Evolutionary conservation across 2,888 invertebrate genomes (phyloP).

Genomic region (Sesia bembeciformis): DNA sequence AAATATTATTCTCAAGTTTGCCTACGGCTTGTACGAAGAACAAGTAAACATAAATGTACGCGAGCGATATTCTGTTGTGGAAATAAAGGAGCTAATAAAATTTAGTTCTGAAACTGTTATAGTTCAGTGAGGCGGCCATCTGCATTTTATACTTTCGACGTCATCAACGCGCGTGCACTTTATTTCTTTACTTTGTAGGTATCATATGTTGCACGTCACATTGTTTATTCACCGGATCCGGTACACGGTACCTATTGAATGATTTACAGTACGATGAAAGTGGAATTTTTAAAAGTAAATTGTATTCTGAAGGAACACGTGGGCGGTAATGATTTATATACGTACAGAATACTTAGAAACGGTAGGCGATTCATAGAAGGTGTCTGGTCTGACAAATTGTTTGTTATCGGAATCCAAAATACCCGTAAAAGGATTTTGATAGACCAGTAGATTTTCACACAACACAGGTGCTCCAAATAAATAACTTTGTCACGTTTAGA

Average conservation of each 20-base stretch:
- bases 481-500: slow-evolving; percentile 4
- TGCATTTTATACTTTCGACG: slow-evolving; percentile 58
- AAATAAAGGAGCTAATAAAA: slow-evolving; percentile 50
- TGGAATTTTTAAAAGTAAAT: neutral
- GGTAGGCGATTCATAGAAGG: too few relatives aligned
- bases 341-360: too few relatives aligned
- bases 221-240: slow-evolving; percentile 32
- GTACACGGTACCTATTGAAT: neutral
- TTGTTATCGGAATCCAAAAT: too few relatives aligned
- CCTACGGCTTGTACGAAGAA: slow-evolving; percentile 9
- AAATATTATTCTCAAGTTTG: slow-evolving; percentile 10
- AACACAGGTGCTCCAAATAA: neutral
- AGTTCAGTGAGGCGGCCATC: slow-evolving; percentile 50
- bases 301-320: too few relatives aligned
- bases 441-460: neutral
- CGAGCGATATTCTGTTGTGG: slow-evolving; percentile 17
- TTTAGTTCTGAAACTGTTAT: slow-evolving; percentile 44
- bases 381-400: too few relatives aligned
- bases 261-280: neutral
- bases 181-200: slow-evolving; percentile 49
- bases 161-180: slow-evolving; percentile 35
- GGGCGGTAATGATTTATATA: too few relatives aligned
- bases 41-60: slow-evolving; percentile 17
- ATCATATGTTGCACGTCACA: slow-evolving; percentile 21
- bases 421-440: too few relatives aligned